Evolutionary conservation across 2,797 vertebrate genomes (phyloP).

Genomic region (Coreius guichenoti): DNA sequence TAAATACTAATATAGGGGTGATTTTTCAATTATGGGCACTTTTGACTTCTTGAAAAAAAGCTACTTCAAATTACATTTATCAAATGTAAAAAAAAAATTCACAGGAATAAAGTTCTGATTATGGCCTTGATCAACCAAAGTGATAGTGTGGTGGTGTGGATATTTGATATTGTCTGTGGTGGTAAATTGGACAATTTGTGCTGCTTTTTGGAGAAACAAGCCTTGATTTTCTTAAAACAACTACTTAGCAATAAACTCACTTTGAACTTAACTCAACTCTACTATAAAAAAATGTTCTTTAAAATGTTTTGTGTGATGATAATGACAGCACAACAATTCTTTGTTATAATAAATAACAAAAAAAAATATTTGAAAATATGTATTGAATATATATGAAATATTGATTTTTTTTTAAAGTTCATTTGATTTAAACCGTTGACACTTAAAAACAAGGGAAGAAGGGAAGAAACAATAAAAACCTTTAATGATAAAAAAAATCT

Average conservation of each 20-base stretch:
- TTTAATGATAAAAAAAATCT: not conserved
- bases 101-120: not conserved
- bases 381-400: not conserved
- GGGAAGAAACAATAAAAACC: not conserved
- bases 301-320: not conserved
- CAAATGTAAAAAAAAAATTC: not conserved
- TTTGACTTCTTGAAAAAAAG: slow-evolving; percentile 7
- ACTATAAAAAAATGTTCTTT: not conserved
- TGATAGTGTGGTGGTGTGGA: not conserved
- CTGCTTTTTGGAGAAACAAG: not conserved
- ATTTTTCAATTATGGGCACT: not conserved
- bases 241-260: not conserved
- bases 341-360: not conserved
- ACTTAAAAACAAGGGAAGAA: not conserved
- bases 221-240: not conserved
- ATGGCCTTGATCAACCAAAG: not conserved
- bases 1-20: not conserved
- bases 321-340: not conserved
- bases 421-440: not conserved
- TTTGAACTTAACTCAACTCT: not conserved
- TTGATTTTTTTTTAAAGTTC: no score
- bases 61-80: not conserved
- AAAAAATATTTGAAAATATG: not conserved
- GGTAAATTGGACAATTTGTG: not conserved
- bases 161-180: not conserved